A percentile compares a stretch with the other conserved stretches of the same genome.
Conservation (phyloP, 2,797 vertebrate species). For the Sebastes reedi region DNA sequence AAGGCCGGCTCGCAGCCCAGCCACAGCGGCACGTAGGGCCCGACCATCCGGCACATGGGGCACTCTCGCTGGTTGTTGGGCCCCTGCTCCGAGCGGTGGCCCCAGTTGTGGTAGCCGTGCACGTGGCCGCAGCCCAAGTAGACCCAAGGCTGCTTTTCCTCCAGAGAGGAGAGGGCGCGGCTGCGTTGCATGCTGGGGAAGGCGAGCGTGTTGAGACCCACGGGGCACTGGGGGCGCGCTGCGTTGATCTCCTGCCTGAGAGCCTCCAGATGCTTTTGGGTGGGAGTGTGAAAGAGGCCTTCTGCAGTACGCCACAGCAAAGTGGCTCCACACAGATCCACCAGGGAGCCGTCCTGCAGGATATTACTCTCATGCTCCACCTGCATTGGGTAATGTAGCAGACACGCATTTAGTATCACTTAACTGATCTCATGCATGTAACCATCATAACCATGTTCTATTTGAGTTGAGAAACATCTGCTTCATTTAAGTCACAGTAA, state of each 20-base stretch:
- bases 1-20: slow-evolving; percentile 95
- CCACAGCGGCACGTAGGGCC: slow-evolving; percentile 96
- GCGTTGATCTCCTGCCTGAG: slow-evolving; percentile 98
- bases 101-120: slow-evolving; percentile 97
- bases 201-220: slow-evolving; percentile 96
- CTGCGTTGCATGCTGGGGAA: slow-evolving; percentile 97
- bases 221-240: slow-evolving; percentile 94
- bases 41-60: slow-evolving; percentile 95
- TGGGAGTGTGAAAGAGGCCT: slow-evolving; percentile 94
- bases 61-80: slow-evolving; percentile 90
- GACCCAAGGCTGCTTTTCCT: slow-evolving; percentile 98
- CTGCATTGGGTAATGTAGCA: slow-evolving; percentile 65
- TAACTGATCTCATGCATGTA: background rate
- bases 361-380: slow-evolving; percentile 96
- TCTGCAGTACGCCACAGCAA: slow-evolving; percentile 97
- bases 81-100: slow-evolving; percentile 92
- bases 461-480: background rate
- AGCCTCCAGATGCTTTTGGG: slow-evolving; percentile 98
- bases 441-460: background rate
- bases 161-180: slow-evolving; percentile 91
- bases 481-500: background rate
- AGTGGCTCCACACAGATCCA: slow-evolving; percentile 97
- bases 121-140: slow-evolving; percentile 96
- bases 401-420: background rate
- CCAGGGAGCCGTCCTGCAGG: slow-evolving; percentile 94